These are phyloP conservation scores for Alcedo atthis DNA, from an alignment of 2,797 vertebrate species.

Conservation along the genomic window DNA sequence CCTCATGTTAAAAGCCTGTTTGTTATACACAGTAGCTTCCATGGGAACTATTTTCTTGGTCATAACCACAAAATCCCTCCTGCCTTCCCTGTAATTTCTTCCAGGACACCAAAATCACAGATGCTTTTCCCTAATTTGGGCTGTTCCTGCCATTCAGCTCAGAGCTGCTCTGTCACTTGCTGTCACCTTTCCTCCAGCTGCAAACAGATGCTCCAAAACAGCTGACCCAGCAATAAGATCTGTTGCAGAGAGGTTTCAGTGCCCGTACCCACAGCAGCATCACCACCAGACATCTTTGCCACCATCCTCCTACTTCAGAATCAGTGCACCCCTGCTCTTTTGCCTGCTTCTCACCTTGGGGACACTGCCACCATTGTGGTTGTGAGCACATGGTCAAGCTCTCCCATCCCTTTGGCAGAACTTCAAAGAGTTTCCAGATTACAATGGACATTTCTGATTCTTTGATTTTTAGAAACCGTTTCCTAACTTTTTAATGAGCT, in stretches of 20 bases:
- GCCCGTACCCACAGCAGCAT: neutral
- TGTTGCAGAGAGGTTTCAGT: neutral
- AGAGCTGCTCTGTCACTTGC: neutral
- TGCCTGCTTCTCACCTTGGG: neutral
- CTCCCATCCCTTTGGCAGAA: neutral
- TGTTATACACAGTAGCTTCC: neutral
- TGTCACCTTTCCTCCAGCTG: neutral
- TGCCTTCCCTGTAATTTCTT: neutral
- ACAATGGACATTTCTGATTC: neutral
- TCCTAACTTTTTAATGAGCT: neutral
- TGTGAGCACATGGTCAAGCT: neutral
- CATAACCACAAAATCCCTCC: neutral
- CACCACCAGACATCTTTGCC: neutral
- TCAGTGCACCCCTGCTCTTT: neutral
- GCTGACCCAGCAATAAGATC: accelerated
- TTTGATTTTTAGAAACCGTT: slow-evolving; percentile 1
- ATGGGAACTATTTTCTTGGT: neutral
- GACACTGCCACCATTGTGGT: accelerated
- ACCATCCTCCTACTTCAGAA: neutral
- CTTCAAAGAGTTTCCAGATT: neutral
- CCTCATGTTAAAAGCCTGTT: neutral
- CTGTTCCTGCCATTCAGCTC: neutral
- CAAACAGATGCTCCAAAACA: neutral
- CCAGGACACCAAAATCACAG: neutral
- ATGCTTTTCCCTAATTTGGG: neutral